A percentile compares a stretch with the other conserved stretches of the same genome.
phyloP scores from a whole-genome alignment of 2,797 vertebrate genomes.

The Tolypeutes matacus region DNA sequence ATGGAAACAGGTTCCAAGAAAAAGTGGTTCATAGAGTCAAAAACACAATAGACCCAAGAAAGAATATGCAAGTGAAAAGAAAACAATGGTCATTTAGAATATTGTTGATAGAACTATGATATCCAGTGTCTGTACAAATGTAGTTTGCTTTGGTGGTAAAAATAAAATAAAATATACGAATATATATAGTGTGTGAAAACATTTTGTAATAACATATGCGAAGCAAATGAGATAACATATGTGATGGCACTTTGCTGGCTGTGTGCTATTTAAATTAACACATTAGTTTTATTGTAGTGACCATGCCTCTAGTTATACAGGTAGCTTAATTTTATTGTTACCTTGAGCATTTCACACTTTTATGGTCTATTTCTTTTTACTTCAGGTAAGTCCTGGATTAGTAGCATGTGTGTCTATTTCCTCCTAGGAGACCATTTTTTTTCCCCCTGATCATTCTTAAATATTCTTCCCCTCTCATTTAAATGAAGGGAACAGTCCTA shows the following conservation, averaged over 20 bases:
- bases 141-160: not conserved
- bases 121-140: not conserved
- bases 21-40: not conserved
- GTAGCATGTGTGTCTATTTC: slow-evolving; percentile 28
- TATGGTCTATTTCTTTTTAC: slow-evolving; percentile 64
- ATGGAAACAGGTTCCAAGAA: not conserved
- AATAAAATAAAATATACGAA: not conserved
- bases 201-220: slow-evolving; percentile 63
- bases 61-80: not conserved
- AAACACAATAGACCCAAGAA: not conserved
- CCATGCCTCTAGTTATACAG: slow-evolving; percentile 59
- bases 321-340: slow-evolving; percentile 63
- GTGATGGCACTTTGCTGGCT: slow-evolving; percentile 37
- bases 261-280: slow-evolving; percentile 59
- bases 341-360: slow-evolving; percentile 34
- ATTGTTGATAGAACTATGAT: not conserved
- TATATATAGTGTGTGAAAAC: not conserved
- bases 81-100: slow-evolving; percentile 1
- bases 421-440: not conserved
- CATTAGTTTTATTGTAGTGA: slow-evolving; percentile 54
- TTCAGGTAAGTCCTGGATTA: slow-evolving; percentile 24
- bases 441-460: not conserved
- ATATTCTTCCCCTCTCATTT: not conserved
- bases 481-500: slow-evolving; percentile 12
- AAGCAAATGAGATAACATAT: slow-evolving; percentile 50